A percentile compares a stretch with the other conserved stretches of the same genome.
phyloP scores from a whole-genome alignment of 2,113 vertebrate species.

The Cranoglanis bouderius region DNA sequence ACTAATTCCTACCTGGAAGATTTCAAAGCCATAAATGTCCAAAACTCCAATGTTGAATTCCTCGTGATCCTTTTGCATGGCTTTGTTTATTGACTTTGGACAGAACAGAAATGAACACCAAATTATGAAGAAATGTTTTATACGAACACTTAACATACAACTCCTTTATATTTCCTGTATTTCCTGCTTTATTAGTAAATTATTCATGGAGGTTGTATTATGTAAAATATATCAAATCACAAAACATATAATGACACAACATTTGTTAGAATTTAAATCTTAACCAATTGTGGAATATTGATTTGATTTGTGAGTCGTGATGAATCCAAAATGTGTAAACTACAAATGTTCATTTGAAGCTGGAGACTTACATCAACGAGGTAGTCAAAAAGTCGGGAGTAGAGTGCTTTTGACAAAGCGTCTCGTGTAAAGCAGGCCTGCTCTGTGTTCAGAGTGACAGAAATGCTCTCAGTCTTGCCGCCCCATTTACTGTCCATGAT shows the following conservation, averaged over 20 bases:
- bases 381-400: conserved; percentile 79
- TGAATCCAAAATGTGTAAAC: background rate
- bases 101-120: background rate
- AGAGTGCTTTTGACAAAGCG: conserved; percentile 79
- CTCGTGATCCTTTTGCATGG: conserved; percentile 79
- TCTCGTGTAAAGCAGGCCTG: conserved; percentile 79
- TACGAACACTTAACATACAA: background rate
- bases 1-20: conserved; percentile 75
- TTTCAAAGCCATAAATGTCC: conserved; percentile 84
- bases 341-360: background rate
- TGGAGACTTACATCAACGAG: conserved; percentile 75
- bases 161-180: background rate
- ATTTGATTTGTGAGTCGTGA: background rate
- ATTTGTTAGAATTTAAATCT: background rate
- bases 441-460: conserved; percentile 79
- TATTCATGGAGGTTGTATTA: background rate
- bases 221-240: background rate
- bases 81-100: conserved; percentile 76
- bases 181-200: background rate
- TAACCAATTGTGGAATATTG: background rate
- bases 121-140: background rate
- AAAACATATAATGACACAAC: background rate
- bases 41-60: conserved; percentile 81
- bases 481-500: conserved; percentile 85
- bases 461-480: conserved; percentile 76